phyloP scores from a whole-genome alignment of 2,888 invertebrate species.

The Helobdella robusta region DNA sequence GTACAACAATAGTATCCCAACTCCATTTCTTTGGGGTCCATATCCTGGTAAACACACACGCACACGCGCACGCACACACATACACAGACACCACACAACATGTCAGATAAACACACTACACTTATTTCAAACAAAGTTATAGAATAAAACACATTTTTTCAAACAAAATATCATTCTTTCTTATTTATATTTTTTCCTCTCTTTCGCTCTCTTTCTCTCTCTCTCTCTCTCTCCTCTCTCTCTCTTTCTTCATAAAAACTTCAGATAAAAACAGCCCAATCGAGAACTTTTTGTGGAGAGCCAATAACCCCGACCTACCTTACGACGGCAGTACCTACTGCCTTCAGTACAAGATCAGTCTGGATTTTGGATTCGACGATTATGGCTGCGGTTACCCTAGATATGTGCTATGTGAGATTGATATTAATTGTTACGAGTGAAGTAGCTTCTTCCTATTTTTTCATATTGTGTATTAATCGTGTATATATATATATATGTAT shows the following conservation, averaged over 20 bases:
- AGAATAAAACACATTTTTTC: too few species aligned
- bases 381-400: not conserved
- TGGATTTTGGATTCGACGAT: not conserved
- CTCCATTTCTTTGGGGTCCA: too few species aligned
- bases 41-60: too few species aligned
- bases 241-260: not conserved
- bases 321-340: not conserved
- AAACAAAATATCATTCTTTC: not conserved
- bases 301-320: not conserved
- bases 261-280: not conserved
- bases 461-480: not conserved
- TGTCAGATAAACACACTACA: too few species aligned
- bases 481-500: not conserved
- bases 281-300: not conserved
- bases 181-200: not conserved
- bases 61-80: too few species aligned
- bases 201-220: too few species aligned
- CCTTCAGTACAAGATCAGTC: not conserved
- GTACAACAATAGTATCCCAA: too few species aligned
- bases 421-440: constrained; percentile 7
- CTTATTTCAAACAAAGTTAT: too few species aligned
- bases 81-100: too few species aligned
- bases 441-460: not conserved
- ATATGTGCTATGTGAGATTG: not conserved
- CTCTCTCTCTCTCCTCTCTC: too few species aligned